Evolutionary conservation across 1,140 invertebrate species (phyloP).

Genomic region (Cherax destructor): DNA sequence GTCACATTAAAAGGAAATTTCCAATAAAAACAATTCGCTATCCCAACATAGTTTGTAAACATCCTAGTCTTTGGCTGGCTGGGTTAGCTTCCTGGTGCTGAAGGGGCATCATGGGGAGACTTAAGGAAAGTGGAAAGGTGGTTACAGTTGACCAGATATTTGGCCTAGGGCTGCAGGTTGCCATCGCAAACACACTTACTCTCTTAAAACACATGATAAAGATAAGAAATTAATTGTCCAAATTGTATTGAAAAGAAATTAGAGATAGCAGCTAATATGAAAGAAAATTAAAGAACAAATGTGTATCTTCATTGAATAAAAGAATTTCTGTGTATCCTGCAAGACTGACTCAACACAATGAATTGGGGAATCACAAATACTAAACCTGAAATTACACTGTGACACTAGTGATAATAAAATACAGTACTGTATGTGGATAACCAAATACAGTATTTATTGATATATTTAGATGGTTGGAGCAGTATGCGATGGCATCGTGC

Average conservation of each 20-base stretch:
- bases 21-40: slow-evolving; percentile 4
- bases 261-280: neutral
- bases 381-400: neutral
- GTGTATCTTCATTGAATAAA: neutral
- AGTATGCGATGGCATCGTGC: slow-evolving; percentile 60
- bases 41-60: slow-evolving; percentile 47
- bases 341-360: neutral
- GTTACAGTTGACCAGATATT: slow-evolving; percentile 23
- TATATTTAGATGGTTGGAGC: neutral
- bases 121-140: neutral
- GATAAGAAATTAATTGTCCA: neutral
- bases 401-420: neutral
- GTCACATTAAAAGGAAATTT: neutral
- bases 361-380: neutral
- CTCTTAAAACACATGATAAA: neutral
- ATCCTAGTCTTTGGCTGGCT: slow-evolving; percentile 56
- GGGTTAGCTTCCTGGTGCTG: slow-evolving; percentile 33
- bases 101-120: neutral
- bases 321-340: neutral
- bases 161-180: slow-evolving; percentile 54
- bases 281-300: neutral
- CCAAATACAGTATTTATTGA: neutral
- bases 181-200: slow-evolving; percentile 39
- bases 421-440: neutral
- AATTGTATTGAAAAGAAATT: neutral